Evolutionary conservation across 92 coral and sea anemone genomes (phyloP), one percentile per base, ranked within the genome.

Genomic region (Hydrozoanthus gracilis): DNA sequence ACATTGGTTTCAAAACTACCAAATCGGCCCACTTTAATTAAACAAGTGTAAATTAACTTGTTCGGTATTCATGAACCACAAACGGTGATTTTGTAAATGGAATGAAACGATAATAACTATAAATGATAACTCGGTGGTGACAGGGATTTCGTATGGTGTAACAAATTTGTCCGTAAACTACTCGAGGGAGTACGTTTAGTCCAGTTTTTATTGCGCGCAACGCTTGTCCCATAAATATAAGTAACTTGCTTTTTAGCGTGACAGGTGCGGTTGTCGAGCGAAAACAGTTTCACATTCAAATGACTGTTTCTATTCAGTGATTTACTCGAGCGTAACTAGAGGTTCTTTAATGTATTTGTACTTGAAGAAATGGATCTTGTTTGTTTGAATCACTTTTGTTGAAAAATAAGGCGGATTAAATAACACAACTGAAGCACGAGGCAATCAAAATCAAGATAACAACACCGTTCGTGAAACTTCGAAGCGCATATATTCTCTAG

Each of bases 311-410:
- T 8, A 49, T 80, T 49, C 62, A 64, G 85, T 5, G 49, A 80
- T 64, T 73, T 80, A 80, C 85, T 80, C 85, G 73, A 80, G 74
- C 85, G 85, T 80, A 80, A 15, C 85, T 80, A 20, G 50, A 80
- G 45, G 64, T 47, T 15, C 47, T 46, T 65, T 12, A 80, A 49
- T 65, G 55, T 60, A 62, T 79, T 64, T 66, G 74, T 65, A 67
- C 73, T 65, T 64, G 51, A 47, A 17, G 75, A 48, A 56, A 45
- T 12, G 8, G 3, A 12, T 50, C 17, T 4, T 20, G 20, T 66
- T 64, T 47, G 58, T 64, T 80, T 80, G 60, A 4, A 11, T 11
- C 70, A 11, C 44, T 65, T 80, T 49, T 6, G 18, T 6, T 65
- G 54, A 47, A n/a, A 78, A 46, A 61, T 46, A 49, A 51, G 11